Percentiles rank a stretch among this genome's conserved stretches.
These are phyloP conservation scores for Oikopleura vanhoeffeni DNA, from an alignment of 23 tunicate species.

Conservation along the genomic window DNA sequence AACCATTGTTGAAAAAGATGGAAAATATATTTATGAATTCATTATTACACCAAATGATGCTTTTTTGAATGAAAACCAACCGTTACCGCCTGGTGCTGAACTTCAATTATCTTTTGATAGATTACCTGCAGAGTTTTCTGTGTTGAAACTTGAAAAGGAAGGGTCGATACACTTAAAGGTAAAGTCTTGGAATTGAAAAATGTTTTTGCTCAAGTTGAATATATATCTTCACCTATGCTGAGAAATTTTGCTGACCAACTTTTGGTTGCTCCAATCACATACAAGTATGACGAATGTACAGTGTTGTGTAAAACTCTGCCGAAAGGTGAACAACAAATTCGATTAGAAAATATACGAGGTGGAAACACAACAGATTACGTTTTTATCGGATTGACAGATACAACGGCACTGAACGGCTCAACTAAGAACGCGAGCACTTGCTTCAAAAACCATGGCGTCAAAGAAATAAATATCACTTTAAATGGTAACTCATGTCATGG, in stretches of 20 bases:
- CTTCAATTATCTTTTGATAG: neutral
- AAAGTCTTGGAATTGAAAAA: neutral
- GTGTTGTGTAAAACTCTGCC: neutral
- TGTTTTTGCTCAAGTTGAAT: neutral
- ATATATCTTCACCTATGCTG: neutral
- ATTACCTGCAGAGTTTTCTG: neutral
- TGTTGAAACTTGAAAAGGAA: neutral
- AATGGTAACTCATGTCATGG: neutral
- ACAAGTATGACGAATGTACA: neutral
- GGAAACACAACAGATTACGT: neutral
- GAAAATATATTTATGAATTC: neutral
- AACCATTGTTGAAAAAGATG: neutral
- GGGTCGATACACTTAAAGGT: neutral
- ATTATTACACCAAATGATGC: neutral
- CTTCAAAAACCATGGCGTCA: neutral
- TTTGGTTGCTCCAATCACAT: neutral
- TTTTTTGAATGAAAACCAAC: neutral
- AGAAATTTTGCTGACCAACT: neutral
- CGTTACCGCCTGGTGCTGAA: neutral
- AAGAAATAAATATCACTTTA: neutral
- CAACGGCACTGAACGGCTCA: neutral
- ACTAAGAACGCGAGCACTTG: neutral
- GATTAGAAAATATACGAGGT: neutral
- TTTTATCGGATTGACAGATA: neutral
- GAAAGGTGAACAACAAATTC: neutral